Conservation (phyloP, 2,888 invertebrate genomes). For the Lasiommata megera region DNA sequence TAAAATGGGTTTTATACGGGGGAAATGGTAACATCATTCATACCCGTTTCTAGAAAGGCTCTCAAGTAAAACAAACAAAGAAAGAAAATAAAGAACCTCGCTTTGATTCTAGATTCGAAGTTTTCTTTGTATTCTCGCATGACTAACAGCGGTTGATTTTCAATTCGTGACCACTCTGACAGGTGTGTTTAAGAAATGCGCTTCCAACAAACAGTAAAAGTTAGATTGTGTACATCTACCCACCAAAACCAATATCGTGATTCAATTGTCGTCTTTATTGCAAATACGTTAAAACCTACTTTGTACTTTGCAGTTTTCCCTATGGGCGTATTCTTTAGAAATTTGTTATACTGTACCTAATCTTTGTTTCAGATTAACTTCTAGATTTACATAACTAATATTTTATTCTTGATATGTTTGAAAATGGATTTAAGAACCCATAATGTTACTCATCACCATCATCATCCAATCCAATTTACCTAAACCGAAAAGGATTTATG, state of each 20-base stretch:
- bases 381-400: too few relatives aligned
- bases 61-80: too few relatives aligned
- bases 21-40: not conserved
- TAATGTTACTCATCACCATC: too few relatives aligned
- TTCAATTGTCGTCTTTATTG: constrained; percentile 13
- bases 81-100: too few relatives aligned
- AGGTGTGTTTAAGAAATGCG: constrained; percentile 61
- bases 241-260: constrained; percentile 8
- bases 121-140: constrained; percentile 51
- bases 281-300: constrained; percentile 3
- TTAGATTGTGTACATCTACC: constrained; percentile 49
- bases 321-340: not conserved
- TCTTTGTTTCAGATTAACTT: not conserved
- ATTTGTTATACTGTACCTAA: not conserved
- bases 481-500: too few relatives aligned
- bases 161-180: constrained; percentile 67
- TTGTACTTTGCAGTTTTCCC: not conserved
- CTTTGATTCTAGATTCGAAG: not conserved
- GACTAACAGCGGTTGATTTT: constrained; percentile 57
- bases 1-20: not conserved
- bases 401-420: too few relatives aligned
- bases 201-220: constrained; percentile 56
- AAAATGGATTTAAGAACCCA: too few relatives aligned
- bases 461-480: too few relatives aligned
- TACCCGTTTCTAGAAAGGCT: too few relatives aligned